Base-by-base conservation (phyloP, 1,140 invertebrate species). In the Drosophila azteca region DNA sequence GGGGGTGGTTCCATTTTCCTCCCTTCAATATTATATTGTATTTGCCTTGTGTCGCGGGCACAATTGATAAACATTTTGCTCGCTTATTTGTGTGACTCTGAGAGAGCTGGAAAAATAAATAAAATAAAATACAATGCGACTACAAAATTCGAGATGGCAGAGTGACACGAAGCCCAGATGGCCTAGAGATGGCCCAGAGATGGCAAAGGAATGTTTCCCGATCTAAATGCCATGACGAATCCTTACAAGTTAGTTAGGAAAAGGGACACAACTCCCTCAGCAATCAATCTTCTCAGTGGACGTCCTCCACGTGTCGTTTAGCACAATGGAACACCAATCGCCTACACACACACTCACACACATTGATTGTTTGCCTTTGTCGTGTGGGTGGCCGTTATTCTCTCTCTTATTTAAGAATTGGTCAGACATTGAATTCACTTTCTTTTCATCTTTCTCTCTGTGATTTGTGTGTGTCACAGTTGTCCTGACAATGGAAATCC, bases 381-480 rank as follows among this genome's bases (percentile, higher is more conserved):
- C 45, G 8, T 31, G 29, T 7, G 7, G 29, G 6, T 7, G 7
- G 31, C 31, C 8, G 44, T 43, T 43, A 41, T 1, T 7, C 35
- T 48, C 35, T 52, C 43, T 48, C 22, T 52, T 81, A 59, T 67
- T 77, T 43, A 68, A 72, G 67, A 81, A 81, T 77, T 64, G 78
- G 62, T 81, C 78, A 81, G 72, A 26, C 78, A 77, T 82, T 82
- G 62, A 81, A 73, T 73, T 82, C 61, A 73, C 73, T 77, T 77
- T 73, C 73, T 73, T 50, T 62, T 59, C 41, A 35, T 29, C 31
- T 65, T 63, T 59, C 71, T 49, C 26, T 60, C 48, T 60, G 62
- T 49, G 11, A 5, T 13, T 11, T 67, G 45, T 66, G 45, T 66
- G 61, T 48, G 49, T 61, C 70, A 41, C 6, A 53, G 63, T 70